Percentiles rank a stretch among this genome's conserved stretches.
These are phyloP conservation scores for Cebidichthys violaceus DNA, from an alignment of 2,113 vertebrate species.

Conservation along the genomic window DNA sequence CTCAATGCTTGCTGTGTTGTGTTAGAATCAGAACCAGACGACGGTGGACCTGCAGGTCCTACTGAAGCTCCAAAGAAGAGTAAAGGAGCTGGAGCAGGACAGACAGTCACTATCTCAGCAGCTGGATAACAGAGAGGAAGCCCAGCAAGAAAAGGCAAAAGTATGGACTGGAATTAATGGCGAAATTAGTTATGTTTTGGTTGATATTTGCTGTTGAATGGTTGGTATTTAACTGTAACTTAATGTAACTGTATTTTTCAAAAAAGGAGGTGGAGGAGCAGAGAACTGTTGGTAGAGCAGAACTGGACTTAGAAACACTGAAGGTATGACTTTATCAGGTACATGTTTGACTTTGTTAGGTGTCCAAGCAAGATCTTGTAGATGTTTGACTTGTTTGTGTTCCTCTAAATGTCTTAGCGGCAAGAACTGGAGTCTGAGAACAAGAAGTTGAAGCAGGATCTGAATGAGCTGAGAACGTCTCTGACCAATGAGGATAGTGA, in stretches of 20 bases:
- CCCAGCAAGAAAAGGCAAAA: slow-evolving; percentile 83
- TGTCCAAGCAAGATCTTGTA: not conserved
- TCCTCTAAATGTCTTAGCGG: slow-evolving; percentile 80
- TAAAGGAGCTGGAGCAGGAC: slow-evolving; percentile 93
- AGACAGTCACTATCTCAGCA: slow-evolving; percentile 91
- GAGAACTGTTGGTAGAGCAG: slow-evolving; percentile 88
- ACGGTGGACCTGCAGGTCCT: slow-evolving; percentile 91
- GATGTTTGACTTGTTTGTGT: not conserved
- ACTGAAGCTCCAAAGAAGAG: slow-evolving; percentile 94
- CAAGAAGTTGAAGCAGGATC: slow-evolving; percentile 94
- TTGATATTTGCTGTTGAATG: not conserved
- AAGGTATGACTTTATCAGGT: slow-evolving; percentile 85
- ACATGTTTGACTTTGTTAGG: not conserved
- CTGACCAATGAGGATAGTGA: slow-evolving; percentile 84
- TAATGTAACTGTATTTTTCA: slow-evolving; percentile 9
- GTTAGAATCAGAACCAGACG: slow-evolving; percentile 87
- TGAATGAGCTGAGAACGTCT: slow-evolving; percentile 90
- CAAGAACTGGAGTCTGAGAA: slow-evolving; percentile 96
- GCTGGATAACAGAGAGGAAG: slow-evolving; percentile 91
- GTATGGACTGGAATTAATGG: slow-evolving; percentile 23
- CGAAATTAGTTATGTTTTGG: not conserved
- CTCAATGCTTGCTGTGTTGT: slow-evolving; percentile 32
- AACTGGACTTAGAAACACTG: slow-evolving; percentile 94
- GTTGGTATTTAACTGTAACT: not conserved
- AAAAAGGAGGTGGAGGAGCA: slow-evolving; percentile 88